Evolutionary conservation across 2,113 vertebrate genomes (phyloP), one percentile per base, ranked within the genome.

Genomic region (Oreochromis spilurus): DNA sequence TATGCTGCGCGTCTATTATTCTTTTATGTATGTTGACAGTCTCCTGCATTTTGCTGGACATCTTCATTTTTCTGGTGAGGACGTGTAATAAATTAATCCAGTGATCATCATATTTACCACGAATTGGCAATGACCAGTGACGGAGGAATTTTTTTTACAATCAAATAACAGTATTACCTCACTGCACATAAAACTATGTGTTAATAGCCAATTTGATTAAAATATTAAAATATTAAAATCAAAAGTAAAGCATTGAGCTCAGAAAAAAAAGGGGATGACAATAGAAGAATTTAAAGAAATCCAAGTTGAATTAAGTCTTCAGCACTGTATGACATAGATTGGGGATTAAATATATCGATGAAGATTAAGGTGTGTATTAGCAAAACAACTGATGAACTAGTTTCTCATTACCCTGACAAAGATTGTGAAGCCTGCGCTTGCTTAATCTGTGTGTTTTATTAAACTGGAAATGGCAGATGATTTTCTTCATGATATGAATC

Each of bases 1-100:
- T 58, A 16, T 31, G 26, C 26, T 58, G 55, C 7, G 0, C 6
- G 0, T 65, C 60, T 65, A n/a, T 65, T 65, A 65, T 65, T 65
- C 6, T 38, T 38, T 38, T n/a, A 65, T 38, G 31, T 0, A 36
- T 38, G 1, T n/a, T 65, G 17, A 21, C 62, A 67, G 11, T 8
- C 2, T 67, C 34, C 11, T 40, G 62, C 62, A 67, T 67, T 34
- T 38, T 67, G 62, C 36, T 1, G 3, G 1, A 67, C 11, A 67
- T 67, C 19, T 4, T 21, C 11, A 2, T 21, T 21, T 67, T 40
- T 67, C 36, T 67, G 62, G 19, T 67, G 36, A 21, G n/a, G 36
- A 40, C 0, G 4, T 14, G 19, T 40, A 67, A 67, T 67, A 67
- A 67, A 67, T 67, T 14, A 67, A 67, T 67, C 8, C 62, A 67